Conservation (phyloP, 2,113 vertebrate genomes). For the Xerus inauris region DNA sequence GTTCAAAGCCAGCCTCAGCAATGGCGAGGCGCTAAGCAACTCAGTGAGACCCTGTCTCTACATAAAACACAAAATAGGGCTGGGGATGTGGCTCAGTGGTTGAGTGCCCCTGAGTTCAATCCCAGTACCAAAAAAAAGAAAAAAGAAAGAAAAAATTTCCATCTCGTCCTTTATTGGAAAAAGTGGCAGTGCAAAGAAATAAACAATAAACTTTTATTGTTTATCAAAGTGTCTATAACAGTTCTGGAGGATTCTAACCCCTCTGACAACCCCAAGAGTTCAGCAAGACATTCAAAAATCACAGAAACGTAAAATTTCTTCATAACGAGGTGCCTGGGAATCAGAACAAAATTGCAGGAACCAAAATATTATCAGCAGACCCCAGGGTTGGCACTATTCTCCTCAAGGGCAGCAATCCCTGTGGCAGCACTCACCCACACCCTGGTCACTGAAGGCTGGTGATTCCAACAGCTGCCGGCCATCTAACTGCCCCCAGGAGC, state of each 20-base stretch:
- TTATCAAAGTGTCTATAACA: not conserved
- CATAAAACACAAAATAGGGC: too few relatives aligned
- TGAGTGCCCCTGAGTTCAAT: too few relatives aligned
- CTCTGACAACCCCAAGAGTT: not conserved
- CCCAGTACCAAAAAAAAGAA: too few relatives aligned
- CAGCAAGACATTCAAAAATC: not conserved
- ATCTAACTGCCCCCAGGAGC: not conserved
- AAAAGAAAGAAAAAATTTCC: constrained; percentile 1
- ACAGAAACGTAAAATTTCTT: constrained; percentile 15
- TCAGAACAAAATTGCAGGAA: not conserved
- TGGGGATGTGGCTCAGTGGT: too few relatives aligned
- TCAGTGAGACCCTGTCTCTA: too few relatives aligned
- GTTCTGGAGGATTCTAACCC: not conserved
- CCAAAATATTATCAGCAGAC: not conserved
- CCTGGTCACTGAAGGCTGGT: not conserved
- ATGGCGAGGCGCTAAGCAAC: too few relatives aligned
- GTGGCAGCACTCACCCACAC: not conserved
- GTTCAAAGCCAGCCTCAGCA: too few relatives aligned
- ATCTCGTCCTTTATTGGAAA: not conserved
- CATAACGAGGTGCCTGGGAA: not conserved
- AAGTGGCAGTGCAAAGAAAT: not conserved
- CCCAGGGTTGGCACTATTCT: not conserved
- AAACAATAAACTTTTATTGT: not conserved
- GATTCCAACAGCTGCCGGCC: not conserved
- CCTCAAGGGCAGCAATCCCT: not conserved